phyloP scores from a whole-genome alignment of 2,797 vertebrate genomes.

The Myotis findleyi region DNA sequence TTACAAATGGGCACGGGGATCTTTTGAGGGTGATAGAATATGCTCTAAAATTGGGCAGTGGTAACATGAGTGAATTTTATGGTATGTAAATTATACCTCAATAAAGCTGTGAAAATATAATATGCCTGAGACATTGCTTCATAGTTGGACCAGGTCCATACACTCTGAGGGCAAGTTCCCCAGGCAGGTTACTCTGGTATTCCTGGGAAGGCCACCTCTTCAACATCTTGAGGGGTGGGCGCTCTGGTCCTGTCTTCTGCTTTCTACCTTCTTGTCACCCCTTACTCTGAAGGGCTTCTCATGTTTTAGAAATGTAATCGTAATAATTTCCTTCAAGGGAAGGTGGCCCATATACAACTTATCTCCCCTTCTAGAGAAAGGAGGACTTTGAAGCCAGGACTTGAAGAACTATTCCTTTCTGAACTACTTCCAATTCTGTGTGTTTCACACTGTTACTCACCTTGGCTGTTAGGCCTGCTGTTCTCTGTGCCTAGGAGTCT shows the following conservation, averaged over 20 bases:
- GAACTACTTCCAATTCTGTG: background rate
- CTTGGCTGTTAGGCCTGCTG: background rate
- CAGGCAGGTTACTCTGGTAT: background rate
- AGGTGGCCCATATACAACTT: background rate
- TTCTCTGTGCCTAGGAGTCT: background rate
- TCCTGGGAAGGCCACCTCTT: conserved; percentile 13
- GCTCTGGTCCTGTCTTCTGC: background rate
- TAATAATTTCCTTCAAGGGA: background rate
- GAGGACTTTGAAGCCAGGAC: conserved; percentile 3
- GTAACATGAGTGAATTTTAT: conserved; percentile 43
- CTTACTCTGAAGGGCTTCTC: background rate
- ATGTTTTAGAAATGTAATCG: background rate
- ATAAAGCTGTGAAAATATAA: background rate
- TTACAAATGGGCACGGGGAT: background rate
- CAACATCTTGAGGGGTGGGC: no score
- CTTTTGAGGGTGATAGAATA: background rate
- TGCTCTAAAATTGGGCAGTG: background rate
- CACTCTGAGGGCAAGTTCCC: background rate
- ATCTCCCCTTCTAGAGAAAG: background rate
- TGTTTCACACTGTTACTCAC: background rate
- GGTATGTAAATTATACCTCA: background rate
- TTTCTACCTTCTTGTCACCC: background rate
- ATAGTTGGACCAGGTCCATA: background rate
- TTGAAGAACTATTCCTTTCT: background rate
- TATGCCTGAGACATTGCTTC: background rate